Conservation (phyloP, 2,888 invertebrate genomes). For the Hoplodrina ambigua region DNA sequence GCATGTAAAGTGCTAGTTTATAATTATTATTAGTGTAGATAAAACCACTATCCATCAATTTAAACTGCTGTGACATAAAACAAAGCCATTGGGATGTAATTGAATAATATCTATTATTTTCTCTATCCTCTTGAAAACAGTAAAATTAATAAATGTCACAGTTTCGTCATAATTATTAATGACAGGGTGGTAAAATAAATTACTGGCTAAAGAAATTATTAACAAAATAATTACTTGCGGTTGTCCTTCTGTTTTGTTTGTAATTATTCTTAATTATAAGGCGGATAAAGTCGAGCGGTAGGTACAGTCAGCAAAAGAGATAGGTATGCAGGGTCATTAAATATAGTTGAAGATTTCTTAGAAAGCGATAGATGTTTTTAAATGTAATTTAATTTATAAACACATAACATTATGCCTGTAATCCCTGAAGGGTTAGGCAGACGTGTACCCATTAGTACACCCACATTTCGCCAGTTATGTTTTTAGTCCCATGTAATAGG, state of each 20-base stretch:
- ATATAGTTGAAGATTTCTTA: too few relatives aligned
- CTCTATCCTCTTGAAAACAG: conserved; percentile 7
- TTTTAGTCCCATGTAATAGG: too few relatives aligned
- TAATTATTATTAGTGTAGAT: too few relatives aligned
- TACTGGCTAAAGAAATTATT: conserved; percentile 16
- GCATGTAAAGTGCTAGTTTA: too few relatives aligned
- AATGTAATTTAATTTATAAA: too few relatives aligned
- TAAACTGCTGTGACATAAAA: neutral
- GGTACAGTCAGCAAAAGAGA: too few relatives aligned
- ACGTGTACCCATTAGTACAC: too few relatives aligned
- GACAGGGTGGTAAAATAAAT: conserved; percentile 26
- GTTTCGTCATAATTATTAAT: conserved; percentile 28
- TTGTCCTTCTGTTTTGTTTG: neutral
- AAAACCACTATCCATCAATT: conserved; percentile 5
- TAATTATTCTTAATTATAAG: conserved; percentile 30
- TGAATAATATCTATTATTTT: conserved; percentile 4
- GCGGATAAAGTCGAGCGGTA: neutral
- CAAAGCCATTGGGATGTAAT: conserved; percentile 1
- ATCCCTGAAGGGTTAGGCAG: too few relatives aligned
- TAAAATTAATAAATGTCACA: neutral
- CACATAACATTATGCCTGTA: too few relatives aligned
- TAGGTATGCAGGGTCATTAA: too few relatives aligned
- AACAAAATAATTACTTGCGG: conserved; percentile 15
- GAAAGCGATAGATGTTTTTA: too few relatives aligned
- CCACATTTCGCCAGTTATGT: too few relatives aligned